Conservation (phyloP, 2,113 vertebrate genomes). For the Pluvianellus socialis region DNA sequence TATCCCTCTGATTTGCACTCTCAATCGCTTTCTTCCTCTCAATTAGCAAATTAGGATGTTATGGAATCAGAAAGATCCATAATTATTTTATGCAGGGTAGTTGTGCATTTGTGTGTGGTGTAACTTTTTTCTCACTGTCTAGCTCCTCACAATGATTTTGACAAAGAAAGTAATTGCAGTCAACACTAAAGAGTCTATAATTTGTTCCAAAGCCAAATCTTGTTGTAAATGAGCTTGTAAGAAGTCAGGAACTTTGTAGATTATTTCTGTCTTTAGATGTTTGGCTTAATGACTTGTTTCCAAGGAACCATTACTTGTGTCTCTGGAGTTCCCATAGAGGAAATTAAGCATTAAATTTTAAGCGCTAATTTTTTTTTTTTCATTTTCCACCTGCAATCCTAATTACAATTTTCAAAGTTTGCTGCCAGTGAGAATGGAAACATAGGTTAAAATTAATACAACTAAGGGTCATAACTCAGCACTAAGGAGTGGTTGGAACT, state of each 20-base stretch:
- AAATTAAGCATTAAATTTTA: constrained; percentile 39
- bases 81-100: constrained; percentile 34
- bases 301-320: neutral
- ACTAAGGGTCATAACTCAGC: neutral
- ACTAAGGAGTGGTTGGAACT: neutral
- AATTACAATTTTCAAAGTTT: neutral
- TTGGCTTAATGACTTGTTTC: constrained; percentile 63
- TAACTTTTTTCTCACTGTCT: neutral
- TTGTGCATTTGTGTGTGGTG: neutral
- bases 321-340: constrained; percentile 20
- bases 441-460: neutral
- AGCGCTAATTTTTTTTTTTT: neutral
- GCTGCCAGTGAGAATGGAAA: neutral
- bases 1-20: neutral
- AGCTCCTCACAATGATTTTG: constrained; percentile 22
- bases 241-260: constrained; percentile 37
- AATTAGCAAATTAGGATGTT: constrained; percentile 1
- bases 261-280: constrained; percentile 59
- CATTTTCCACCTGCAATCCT: neutral
- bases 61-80: neutral
- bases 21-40: neutral
- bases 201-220: constrained; percentile 62
- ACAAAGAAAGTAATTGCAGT: constrained; percentile 67
- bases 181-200: constrained; percentile 51
- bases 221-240: constrained; percentile 57